phyloP scores from a whole-genome alignment of 2,113 vertebrate species.

The Terrapene triunguis region DNA sequence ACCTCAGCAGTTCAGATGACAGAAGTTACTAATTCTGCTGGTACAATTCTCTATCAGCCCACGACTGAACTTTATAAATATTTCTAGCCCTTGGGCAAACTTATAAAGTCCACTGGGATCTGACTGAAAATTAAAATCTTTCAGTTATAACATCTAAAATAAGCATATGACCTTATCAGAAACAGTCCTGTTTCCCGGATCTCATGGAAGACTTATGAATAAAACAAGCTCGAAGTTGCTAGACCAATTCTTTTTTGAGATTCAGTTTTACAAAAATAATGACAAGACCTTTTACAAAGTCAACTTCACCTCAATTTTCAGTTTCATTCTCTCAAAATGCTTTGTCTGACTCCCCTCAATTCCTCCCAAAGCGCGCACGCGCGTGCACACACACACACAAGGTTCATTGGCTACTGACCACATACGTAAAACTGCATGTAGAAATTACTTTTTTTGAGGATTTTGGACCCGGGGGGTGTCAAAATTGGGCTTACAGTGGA shows the following conservation, averaged over 20 bases:
- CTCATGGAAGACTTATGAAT: neutral
- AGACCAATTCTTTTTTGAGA: neutral
- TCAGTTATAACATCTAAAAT: neutral
- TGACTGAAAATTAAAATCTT: neutral
- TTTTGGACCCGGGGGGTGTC: neutral
- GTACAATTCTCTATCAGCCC: neutral
- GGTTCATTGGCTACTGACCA: neutral
- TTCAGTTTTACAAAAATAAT: neutral
- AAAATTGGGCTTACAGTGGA: neutral
- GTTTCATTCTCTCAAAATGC: neutral
- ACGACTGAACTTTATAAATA: neutral
- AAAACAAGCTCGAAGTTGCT: neutral
- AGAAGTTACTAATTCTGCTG: neutral
- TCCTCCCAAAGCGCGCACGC: neutral
- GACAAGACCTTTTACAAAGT: neutral
- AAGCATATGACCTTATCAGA: neutral
- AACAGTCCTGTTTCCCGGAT: neutral
- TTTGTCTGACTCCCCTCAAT: slow-evolving; percentile 15
- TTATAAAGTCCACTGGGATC: neutral
- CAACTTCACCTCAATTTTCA: slow-evolving; percentile 27
- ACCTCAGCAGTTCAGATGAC: neutral
- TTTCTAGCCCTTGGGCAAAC: fast-evolving
- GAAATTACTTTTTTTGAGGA: neutral
- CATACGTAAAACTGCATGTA: neutral
- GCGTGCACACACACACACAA: neutral